phyloP scores from a whole-genome alignment of 2,797 vertebrate genomes.

The Adrianichthys oophorus region DNA sequence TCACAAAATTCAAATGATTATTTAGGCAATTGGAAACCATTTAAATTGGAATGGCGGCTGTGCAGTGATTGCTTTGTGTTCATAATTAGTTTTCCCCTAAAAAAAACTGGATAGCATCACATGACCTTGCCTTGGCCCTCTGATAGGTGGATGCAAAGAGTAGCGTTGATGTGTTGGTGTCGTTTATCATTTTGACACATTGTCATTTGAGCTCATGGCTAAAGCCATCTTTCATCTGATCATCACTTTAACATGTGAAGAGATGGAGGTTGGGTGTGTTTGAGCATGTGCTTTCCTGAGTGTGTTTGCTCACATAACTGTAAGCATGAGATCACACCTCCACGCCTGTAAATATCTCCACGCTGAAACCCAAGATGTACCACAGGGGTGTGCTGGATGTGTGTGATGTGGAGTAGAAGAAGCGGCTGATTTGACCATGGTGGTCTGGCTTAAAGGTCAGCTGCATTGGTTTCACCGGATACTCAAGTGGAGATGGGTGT shows the following conservation, averaged over 20 bases:
- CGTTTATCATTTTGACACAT: conserved; percentile 20
- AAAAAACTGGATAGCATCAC: conserved; percentile 38
- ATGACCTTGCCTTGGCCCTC: conserved; percentile 30
- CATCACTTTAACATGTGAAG: conserved; percentile 1
- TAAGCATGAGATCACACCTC: conserved; percentile 45
- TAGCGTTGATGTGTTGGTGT: too few species aligned
- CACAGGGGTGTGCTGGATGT: conserved; percentile 11
- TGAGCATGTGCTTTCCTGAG: conserved; percentile 38
- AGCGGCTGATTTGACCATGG: conserved; percentile 31
- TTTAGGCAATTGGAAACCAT: conserved; percentile 3
- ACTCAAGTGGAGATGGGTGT: conserved; percentile 25
- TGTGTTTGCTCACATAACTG: conserved; percentile 32
- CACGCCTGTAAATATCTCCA: conserved; percentile 30
- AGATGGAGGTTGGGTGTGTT: conserved; percentile 25
- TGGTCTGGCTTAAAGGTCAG: conserved; percentile 58
- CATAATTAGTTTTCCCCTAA: conserved; percentile 25
- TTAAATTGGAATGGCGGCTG: background rate
- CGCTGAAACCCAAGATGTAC: conserved; percentile 13
- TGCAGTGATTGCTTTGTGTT: background rate
- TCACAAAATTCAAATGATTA: conserved; percentile 22
- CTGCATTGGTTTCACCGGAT: conserved; percentile 65
- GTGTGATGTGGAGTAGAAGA: conserved; percentile 6
- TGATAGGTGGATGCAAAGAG: too few species aligned
- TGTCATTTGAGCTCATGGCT: conserved; percentile 28
- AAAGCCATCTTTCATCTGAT: conserved; percentile 17